Base-by-base conservation (phyloP, 2,888 invertebrate species). In the Charanyca ferruginea region DNA sequence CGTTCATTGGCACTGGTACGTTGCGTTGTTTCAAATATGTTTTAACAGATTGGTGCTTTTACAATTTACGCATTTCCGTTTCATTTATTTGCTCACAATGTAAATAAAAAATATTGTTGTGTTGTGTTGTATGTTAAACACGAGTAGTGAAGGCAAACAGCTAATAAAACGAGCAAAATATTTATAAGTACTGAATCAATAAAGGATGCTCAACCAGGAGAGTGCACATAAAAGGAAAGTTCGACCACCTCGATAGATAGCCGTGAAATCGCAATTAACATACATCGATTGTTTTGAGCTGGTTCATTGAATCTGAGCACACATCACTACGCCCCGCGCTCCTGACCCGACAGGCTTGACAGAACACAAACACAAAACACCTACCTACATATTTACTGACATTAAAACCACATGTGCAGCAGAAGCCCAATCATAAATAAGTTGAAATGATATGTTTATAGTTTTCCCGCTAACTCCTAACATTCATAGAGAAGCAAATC, bases 211-310 rank as follows among this genome's bases (percentile, higher is more conserved):
- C 76, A 78, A 79, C 85, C 83, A 75, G 79, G 82, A 67, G 68
- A 83, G 75, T 77, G 73, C 80, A 85, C 83, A 84, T 87, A 83
- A 89, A 89, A 89, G 85, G 90, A 90, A 90, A 90, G 90, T 88
- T 84, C 79, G 88, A 89, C 88, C 85, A 82, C 89, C 89, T 86
- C 85, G 73, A 89, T 89, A 90, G 89, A 90, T 90, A 89, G 79
- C 86, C 83, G 83, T 85, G 87, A 87, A 88, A 86, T 88, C 74
- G 84, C 88, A 89, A 91, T 91, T 90, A 90, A 88, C 89, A 90
- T 82, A 88, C 89, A 88, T 89, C 84, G 84, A 89, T 91, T 89
- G 91, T 90, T 89, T 88, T 83, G 86, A 83, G 83, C 80, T 83
- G 83, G 85, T 85, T 85, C 83, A 84, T 87, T 87, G 85, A 87